Percentiles rank a stretch among this genome's conserved stretches.
These are phyloP conservation scores for Phocoena sinus DNA, from an alignment of 2,113 vertebrate genomes.

Conservation along the genomic window DNA sequence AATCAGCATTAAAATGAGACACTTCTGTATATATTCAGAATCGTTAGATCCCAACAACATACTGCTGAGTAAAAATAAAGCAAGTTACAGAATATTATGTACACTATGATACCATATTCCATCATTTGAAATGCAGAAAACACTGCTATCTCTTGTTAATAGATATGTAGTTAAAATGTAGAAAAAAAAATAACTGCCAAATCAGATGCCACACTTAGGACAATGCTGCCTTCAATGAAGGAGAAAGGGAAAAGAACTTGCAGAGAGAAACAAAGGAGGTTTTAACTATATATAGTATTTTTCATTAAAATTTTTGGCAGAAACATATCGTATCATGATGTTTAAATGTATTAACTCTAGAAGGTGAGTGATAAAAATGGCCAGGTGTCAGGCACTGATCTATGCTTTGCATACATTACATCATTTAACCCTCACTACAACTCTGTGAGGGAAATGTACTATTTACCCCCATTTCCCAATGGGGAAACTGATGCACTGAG, in stretches of 20 bases:
- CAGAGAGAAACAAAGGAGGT: background rate
- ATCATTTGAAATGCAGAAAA: background rate
- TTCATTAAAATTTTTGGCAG: background rate
- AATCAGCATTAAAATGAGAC: background rate
- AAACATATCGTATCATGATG: background rate
- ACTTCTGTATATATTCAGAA: background rate
- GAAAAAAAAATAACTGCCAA: background rate
- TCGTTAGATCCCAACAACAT: background rate
- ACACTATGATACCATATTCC: background rate
- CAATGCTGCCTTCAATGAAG: background rate
- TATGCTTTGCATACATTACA: background rate
- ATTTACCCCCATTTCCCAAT: background rate
- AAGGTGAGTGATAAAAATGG: background rate
- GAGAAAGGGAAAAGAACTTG: background rate
- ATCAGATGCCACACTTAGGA: background rate
- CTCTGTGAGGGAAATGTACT: background rate
- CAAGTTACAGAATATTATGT: background rate
- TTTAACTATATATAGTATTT: background rate
- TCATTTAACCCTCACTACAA: background rate
- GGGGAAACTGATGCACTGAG: background rate
- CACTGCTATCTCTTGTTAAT: background rate
- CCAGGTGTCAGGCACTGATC: background rate
- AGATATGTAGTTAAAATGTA: background rate
- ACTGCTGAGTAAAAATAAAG: background rate
- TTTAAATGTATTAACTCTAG: background rate